phyloP scores from a whole-genome alignment of 2,113 vertebrate species.

The Clarias magur region DNA sequence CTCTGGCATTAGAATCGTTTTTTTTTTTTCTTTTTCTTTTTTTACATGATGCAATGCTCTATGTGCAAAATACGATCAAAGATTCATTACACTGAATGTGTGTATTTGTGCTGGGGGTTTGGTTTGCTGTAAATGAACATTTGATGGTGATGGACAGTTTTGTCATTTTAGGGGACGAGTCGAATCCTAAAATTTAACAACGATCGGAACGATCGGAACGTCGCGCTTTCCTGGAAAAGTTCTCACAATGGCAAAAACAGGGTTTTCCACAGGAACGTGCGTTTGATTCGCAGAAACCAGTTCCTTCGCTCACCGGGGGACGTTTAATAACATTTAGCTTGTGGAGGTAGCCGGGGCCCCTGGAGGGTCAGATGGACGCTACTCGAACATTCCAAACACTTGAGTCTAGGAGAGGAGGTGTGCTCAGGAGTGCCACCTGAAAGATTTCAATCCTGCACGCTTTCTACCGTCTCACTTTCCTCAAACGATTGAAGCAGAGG shows the following conservation, averaged over 20 bases:
- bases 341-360: not conserved
- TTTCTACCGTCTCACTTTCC: conserved; percentile 43
- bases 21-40: not conserved
- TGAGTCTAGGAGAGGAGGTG: conserved; percentile 3
- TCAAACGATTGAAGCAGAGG: conserved; percentile 15
- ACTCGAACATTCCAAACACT: conserved; percentile 18
- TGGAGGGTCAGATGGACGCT: conserved; percentile 13
- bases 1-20: not conserved
- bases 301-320: conserved; percentile 7
- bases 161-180: not conserved
- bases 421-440: conserved; percentile 16
- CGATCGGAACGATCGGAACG: not conserved
- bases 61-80: not conserved
- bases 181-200: conserved; percentile 1
- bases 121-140: not conserved
- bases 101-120: not conserved
- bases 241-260: not conserved
- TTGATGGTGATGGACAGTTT: not conserved
- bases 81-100: not conserved
- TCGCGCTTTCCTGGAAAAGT: conserved; percentile 25
- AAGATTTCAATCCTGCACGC: conserved; percentile 9
- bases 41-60: conserved; percentile 9
- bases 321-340: conserved; percentile 13
- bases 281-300: not conserved
- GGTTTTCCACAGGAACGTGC: not conserved